A percentile compares a stretch with the other conserved stretches of the same genome.
phyloP scores from a whole-genome alignment of 2,797 vertebrate genomes.

The Craterocephalus amniculus region DNA sequence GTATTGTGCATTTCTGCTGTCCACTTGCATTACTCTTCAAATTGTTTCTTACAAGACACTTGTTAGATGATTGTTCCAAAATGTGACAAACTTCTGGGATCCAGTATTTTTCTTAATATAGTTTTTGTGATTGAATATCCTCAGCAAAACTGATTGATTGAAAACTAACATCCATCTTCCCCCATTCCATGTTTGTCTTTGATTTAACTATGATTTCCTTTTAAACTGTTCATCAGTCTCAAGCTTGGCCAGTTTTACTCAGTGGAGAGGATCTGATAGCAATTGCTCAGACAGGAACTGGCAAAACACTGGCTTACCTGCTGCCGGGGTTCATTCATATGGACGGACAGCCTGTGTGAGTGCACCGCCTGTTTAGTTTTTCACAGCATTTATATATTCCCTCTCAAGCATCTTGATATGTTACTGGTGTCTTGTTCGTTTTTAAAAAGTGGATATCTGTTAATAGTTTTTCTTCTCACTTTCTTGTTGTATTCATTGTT shows the following conservation, averaged over 20 bases:
- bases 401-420: background rate
- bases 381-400: background rate
- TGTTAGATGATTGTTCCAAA: no score
- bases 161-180: no score
- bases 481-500: background rate
- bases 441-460: background rate
- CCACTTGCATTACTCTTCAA: no score
- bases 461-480: background rate
- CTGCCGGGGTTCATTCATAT: slow-evolving; percentile 97
- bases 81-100: no score
- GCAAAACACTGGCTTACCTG: slow-evolving; percentile 95
- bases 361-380: background rate
- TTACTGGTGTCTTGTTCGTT: rapidly evolving
- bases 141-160: no score
- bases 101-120: no score
- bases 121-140: no score
- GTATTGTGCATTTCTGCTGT: no score
- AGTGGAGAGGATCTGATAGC: slow-evolving; percentile 94
- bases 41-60: no score
- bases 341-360: slow-evolving; percentile 93
- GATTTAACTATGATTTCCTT: background rate
- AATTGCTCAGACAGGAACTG: slow-evolving; percentile 96
- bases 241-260: slow-evolving; percentile 94
- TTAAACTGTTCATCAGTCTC: slow-evolving; percentile 82
- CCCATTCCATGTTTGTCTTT: no score